Evolutionary conservation across 2,888 invertebrate species (phyloP).

Genomic region (Brenthis daphne): DNA sequence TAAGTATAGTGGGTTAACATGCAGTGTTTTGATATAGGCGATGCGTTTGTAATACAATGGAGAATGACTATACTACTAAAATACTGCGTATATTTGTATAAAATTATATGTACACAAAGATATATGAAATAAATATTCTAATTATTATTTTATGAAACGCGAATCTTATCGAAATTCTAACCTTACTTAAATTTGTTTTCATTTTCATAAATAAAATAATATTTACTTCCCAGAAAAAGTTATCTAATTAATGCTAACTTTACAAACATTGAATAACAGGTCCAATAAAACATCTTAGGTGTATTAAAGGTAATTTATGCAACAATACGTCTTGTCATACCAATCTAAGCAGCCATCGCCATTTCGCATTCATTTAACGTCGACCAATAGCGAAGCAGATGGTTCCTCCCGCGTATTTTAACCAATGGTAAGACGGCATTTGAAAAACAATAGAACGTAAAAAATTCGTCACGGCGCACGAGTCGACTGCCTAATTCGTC

Average conservation of each 20-base stretch:
- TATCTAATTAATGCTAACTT: not conserved
- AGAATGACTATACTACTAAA: no score
- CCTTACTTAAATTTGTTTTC: no score
- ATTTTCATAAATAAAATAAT: not conserved
- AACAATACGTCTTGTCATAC: conserved; percentile 70
- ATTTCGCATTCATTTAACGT: conserved; percentile 71
- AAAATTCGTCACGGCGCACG: conserved; percentile 77
- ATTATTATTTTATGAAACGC: no score
- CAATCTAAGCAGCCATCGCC: conserved; percentile 72
- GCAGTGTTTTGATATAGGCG: no score
- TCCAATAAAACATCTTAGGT: conserved; percentile 46
- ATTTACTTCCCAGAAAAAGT: not conserved
- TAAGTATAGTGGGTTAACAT: no score
- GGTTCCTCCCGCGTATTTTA: conserved; percentile 63
- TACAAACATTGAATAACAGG: conserved; percentile 35
- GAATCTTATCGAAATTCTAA: no score
- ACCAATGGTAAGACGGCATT: conserved; percentile 65
- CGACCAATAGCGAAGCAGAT: conserved; percentile 60
- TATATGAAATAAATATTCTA: no score
- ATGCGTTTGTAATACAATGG: no score
- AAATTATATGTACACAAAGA: no score
- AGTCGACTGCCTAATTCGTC: conserved; percentile 58
- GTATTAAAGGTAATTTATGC: conserved; percentile 66
- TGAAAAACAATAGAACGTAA: conserved; percentile 82
- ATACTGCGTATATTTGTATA: no score